Evolutionary conservation across 2,113 vertebrate genomes (phyloP).

Genomic region (zebrafish (Danio rerio)): DNA sequence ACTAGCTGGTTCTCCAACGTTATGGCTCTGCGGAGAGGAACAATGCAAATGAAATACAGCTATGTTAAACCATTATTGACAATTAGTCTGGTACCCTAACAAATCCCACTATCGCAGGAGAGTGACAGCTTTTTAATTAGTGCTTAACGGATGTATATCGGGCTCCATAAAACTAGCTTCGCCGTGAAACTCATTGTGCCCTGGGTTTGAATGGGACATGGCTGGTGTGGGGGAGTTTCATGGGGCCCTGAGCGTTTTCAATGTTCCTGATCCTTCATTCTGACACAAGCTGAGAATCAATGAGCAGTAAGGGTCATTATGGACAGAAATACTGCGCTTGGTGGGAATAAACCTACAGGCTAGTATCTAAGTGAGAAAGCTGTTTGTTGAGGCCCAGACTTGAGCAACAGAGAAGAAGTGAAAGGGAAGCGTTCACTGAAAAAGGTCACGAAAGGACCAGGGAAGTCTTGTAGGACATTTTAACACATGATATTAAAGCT

Average conservation of each 20-base stretch:
- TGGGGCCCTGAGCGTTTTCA: conserved; percentile 43
- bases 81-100: conserved; percentile 50
- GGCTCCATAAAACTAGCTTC: conserved; percentile 50
- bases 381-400: conserved; percentile 38
- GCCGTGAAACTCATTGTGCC: conserved; percentile 13
- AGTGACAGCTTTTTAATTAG: conserved; percentile 56
- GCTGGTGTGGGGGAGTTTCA: conserved; percentile 50
- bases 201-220: conserved; percentile 34
- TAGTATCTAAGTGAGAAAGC: conserved; percentile 7
- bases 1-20: conserved; percentile 84
- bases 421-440: not conserved
- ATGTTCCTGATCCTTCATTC: conserved; percentile 58
- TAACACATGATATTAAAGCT: no score
- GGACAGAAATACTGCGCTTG: conserved; percentile 45
- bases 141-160: conserved; percentile 37
- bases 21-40: conserved; percentile 77
- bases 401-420: conserved; percentile 16
- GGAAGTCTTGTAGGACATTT: not conserved
- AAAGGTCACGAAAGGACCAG: not conserved
- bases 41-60: conserved; percentile 39
- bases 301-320: conserved; percentile 55
- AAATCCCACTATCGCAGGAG: conserved; percentile 41
- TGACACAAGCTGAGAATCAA: conserved; percentile 58
- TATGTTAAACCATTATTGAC: conserved; percentile 43
- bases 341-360: conserved; percentile 40